These are phyloP conservation scores for Salmo trutta DNA, from an alignment of 2,797 vertebrate genomes.

Conservation along the genomic window DNA sequence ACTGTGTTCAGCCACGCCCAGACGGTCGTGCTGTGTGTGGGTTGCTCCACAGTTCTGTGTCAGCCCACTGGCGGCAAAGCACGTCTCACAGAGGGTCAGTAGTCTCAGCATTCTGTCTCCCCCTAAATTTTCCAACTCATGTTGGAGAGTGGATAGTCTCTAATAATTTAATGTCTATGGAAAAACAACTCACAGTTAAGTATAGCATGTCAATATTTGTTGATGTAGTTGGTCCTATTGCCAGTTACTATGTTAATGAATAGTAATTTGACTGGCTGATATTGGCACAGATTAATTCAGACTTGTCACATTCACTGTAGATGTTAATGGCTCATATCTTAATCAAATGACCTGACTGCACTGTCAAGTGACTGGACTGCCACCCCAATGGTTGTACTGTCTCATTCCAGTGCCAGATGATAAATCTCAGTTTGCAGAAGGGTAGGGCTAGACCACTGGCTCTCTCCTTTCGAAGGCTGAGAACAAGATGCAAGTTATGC, in stretches of 20 bases:
- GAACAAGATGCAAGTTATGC: constrained; percentile 47
- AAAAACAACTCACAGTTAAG: too few relatives aligned
- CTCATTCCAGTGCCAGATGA: constrained; percentile 75
- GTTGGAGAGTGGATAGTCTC: not conserved
- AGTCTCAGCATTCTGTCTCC: not conserved
- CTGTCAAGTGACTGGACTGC: constrained; percentile 75
- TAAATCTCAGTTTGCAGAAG: constrained; percentile 76
- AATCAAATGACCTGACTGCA: constrained; percentile 39
- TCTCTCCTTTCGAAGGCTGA: constrained; percentile 77
- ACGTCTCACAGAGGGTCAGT: constrained; percentile 94
- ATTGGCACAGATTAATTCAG: too few relatives aligned
- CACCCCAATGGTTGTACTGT: constrained; percentile 62
- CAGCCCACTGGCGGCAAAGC: constrained; percentile 98
- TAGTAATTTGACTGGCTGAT: too few relatives aligned
- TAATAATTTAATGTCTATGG: not conserved
- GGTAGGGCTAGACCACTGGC: constrained; percentile 68
- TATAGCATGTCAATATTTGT: not conserved
- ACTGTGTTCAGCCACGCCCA: constrained; percentile 98
- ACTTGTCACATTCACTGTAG: too few relatives aligned
- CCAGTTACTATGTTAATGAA: too few relatives aligned
- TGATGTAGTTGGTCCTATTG: not conserved
- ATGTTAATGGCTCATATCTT: too few relatives aligned
- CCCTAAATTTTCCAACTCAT: not conserved
- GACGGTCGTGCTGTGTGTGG: constrained; percentile 93
- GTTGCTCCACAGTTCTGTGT: constrained; percentile 94